Evolutionary conservation across 2,888 invertebrate species (phyloP).

Genomic region (Hofmannophila pseudospretella): DNA sequence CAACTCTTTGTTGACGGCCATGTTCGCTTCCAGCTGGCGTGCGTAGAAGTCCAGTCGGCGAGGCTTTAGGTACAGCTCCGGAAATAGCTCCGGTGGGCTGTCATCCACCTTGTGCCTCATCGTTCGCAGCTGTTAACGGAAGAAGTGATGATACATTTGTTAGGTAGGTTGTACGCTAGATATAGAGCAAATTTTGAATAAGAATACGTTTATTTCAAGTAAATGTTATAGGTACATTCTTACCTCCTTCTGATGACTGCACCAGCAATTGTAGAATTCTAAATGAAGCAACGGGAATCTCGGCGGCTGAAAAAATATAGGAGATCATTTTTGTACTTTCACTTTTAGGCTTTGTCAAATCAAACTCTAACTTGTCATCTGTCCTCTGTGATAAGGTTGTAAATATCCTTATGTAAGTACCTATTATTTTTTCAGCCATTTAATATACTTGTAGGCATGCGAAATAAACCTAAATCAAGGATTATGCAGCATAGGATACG

Average conservation of each 20-base stretch:
- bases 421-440: too few relatives aligned
- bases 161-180: background rate
- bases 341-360: too few relatives aligned
- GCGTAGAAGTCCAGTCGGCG: constrained; percentile 70
- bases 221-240: too few relatives aligned
- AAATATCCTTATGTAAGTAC: too few relatives aligned
- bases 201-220: too few relatives aligned
- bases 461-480: too few relatives aligned
- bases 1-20: constrained; percentile 77
- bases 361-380: too few relatives aligned
- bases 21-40: constrained; percentile 55
- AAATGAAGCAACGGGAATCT: constrained; percentile 50
- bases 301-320: constrained; percentile 46
- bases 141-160: background rate
- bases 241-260: constrained; percentile 66
- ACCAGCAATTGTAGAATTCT: constrained; percentile 58
- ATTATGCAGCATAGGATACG: too few relatives aligned
- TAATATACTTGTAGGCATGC: too few relatives aligned
- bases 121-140: constrained; percentile 48
- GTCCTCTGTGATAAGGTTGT: too few relatives aligned
- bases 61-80: constrained; percentile 72
- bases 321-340: background rate
- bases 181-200: background rate
- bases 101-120: constrained; percentile 64
- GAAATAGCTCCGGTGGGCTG: constrained; percentile 71